Percentiles rank a stretch among this genome's conserved stretches.
These are phyloP conservation scores for Cryptocheilus praepositus DNA, from an alignment of 2,888 invertebrate genomes.

Conservation along the genomic window DNA sequence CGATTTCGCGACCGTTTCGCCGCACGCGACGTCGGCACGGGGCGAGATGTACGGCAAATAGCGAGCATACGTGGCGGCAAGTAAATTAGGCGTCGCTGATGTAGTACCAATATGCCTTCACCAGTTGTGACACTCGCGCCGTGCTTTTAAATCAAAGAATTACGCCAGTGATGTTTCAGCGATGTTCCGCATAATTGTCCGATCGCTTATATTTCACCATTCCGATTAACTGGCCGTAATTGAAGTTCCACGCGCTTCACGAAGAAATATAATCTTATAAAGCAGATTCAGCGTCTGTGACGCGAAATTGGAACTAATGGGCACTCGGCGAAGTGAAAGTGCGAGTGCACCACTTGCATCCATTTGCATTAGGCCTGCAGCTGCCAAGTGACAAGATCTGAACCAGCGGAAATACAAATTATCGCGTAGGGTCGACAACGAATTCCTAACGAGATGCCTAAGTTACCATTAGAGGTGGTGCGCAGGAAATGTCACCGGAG, in stretches of 20 bases:
- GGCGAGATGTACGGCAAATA: no score
- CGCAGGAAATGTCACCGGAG: constrained; percentile 1
- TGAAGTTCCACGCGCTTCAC: neutral
- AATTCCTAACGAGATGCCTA: constrained; percentile 35
- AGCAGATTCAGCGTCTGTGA: constrained; percentile 12
- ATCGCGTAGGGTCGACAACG: constrained; percentile 35
- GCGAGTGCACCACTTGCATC: constrained; percentile 25
- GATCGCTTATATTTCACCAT: no score
- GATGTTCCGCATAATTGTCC: no score
- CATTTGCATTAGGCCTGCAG: constrained; percentile 45
- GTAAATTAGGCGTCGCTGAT: no score
- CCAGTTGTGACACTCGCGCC: no score
- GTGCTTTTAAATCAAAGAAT: no score
- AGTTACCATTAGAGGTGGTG: constrained; percentile 3
- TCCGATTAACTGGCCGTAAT: no score
- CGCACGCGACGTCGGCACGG: no score
- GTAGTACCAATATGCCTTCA: no score
- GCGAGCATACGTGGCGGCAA: no score
- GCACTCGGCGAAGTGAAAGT: constrained; percentile 40
- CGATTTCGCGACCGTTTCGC: no score
- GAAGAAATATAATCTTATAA: constrained; percentile 6
- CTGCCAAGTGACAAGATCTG: constrained; percentile 55
- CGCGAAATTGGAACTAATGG: constrained; percentile 37
- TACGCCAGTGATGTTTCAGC: no score
- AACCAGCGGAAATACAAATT: constrained; percentile 39